Base-by-base conservation (phyloP, 2,113 vertebrate genomes). In the Ceyx melanurus region DNA sequence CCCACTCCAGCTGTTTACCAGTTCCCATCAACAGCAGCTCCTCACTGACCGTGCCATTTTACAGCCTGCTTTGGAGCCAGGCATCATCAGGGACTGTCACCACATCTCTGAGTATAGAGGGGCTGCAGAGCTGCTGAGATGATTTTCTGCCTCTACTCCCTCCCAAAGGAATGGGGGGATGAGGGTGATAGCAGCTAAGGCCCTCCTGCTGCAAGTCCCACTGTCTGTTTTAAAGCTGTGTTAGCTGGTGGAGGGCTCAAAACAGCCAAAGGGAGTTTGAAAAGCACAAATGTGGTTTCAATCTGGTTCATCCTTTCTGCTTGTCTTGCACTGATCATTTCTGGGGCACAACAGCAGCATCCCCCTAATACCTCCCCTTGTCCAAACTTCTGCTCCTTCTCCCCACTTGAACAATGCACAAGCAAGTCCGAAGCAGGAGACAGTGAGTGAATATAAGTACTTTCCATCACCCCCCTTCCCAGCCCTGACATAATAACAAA, bases 401-500 rank as follows among this genome's bases (percentile, higher is more conserved):
- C 43, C 43, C 43, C 15, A 45, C 43, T 45, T 45, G 43, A 45
- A 45, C 43, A 45, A 45, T 45, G 43, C 43, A 45, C 43, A 45
- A 45, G 43, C 43, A 45, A 45, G 43, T 45, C 43, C 43, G 5
- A 45, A 45, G 43, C 43, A 15, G 43, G 89, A 95, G 86, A 93
- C 68, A 89, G 88, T 45, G 88, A 93, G 57, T 19, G 71, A 86
- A 57, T 71, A 54, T 56, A 84, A 96, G 11, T 72, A 73, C 82
- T 93, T 95, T 92, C 82, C 66, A 89, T 46, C 51, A 56, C 56
- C 78, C 87, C 84, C 86, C 88, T 82, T 70, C 87, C 85, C 86
- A 67, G 73, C 75, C 86, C 71, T 65, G 83, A 96, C 97, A 95
- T 96, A 93, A 95, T 97, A 97, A 97, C 96, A 97, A 97, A 97